These are phyloP conservation scores for Epinephelus fuscoguttatus DNA, from an alignment of 2,113 vertebrate genomes.

Conservation along the genomic window DNA sequence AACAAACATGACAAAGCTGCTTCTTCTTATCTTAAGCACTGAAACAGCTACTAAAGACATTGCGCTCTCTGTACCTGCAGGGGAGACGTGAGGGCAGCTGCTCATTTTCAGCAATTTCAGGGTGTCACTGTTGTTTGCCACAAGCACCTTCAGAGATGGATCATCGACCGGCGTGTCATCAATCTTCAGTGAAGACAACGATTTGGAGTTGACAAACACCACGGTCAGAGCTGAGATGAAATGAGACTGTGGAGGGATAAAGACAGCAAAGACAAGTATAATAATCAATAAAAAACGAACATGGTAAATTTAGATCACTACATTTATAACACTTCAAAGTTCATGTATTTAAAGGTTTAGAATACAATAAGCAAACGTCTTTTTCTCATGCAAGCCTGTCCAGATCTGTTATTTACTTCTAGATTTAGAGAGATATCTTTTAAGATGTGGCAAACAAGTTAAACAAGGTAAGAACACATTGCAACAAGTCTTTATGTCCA, in stretches of 20 bases:
- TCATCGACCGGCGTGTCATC: conserved; percentile 97
- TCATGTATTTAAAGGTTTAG: too few relatives aligned
- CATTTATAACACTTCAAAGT: not conserved
- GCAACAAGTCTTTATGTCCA: too few relatives aligned
- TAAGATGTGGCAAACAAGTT: not conserved
- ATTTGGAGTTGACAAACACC: conserved; percentile 99
- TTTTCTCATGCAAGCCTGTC: not conserved
- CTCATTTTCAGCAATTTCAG: conserved; percentile 97
- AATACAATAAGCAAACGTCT: not conserved
- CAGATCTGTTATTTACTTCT: too few relatives aligned
- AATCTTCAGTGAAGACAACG: conserved; percentile 96
- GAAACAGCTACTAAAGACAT: not conserved
- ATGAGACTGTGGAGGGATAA: conserved; percentile 76
- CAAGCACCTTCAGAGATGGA: conserved; percentile 95
- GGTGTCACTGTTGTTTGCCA: conserved; percentile 97
- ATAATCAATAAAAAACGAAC: not conserved
- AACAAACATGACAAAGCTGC: not conserved
- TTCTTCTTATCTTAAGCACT: not conserved
- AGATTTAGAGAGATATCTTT: too few relatives aligned
- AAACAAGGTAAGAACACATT: not conserved
- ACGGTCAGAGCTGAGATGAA: conserved; percentile 96
- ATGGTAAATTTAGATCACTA: not conserved
- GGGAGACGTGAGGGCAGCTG: conserved; percentile 90
- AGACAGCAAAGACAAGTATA: not conserved
- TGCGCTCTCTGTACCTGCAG: conserved; percentile 76